Evolutionary conservation across 2,113 vertebrate species (phyloP).

Genomic region (Mugil cephalus): DNA sequence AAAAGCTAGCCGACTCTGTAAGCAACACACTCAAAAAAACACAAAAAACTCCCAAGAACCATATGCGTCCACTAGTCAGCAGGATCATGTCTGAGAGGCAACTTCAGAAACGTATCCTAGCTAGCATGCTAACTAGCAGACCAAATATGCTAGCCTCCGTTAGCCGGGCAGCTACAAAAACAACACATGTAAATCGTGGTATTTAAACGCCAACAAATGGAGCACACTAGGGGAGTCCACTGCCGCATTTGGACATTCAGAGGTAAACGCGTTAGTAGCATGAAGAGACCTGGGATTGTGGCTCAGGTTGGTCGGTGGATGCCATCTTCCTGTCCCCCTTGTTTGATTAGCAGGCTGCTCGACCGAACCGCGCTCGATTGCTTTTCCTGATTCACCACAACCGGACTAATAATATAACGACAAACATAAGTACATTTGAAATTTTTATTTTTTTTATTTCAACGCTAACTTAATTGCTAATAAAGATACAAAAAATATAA

Average conservation of each 20-base stretch:
- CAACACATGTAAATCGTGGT: not conserved
- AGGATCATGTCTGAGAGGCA: conserved; percentile 34
- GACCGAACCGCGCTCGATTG: conserved; percentile 65
- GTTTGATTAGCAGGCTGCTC: conserved; percentile 16
- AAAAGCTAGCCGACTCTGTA: not conserved
- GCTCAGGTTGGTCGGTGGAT: conserved; percentile 80
- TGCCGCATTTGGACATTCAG: not conserved
- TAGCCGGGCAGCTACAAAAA: not conserved
- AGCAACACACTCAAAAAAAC: not conserved
- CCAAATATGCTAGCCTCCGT: conserved; percentile 45
- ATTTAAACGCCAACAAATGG: not conserved
- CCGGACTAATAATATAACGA: too few species aligned
- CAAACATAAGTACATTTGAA: too few species aligned
- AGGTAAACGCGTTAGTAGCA: not conserved
- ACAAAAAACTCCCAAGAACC: not conserved
- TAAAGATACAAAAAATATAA: too few species aligned
- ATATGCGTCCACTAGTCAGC: conserved; percentile 50
- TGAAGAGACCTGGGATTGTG: conserved; percentile 78
- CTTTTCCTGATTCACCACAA: conserved; percentile 39
- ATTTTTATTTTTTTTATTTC: too few species aligned
- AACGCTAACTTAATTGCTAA: too few species aligned
- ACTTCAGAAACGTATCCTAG: conserved; percentile 62
- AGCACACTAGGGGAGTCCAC: too few species aligned
- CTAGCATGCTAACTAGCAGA: conserved; percentile 65
- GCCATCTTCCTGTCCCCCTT: conserved; percentile 77